A percentile compares a stretch with the other conserved stretches of the same genome.
Evolutionary conservation across 1,140 invertebrate species (phyloP).

Genomic region (Anastrepha obliqua): DNA sequence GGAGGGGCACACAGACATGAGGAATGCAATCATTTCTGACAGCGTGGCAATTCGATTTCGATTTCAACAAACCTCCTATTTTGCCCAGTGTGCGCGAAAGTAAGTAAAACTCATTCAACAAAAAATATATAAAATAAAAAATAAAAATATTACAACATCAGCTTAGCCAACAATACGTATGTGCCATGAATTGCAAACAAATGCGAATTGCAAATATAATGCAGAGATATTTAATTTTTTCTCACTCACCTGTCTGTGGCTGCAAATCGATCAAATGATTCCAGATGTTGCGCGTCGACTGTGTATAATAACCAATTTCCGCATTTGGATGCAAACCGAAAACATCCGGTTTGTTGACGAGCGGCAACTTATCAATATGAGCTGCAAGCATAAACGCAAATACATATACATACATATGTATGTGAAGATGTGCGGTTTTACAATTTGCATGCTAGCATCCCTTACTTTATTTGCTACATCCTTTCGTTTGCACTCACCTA

Average conservation of each 20-base stretch:
- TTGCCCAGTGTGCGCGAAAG: too few species aligned
- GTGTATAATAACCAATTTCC: conserved; percentile 93
- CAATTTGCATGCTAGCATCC: not conserved
- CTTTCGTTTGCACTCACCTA: conserved; percentile 75
- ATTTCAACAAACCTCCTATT: too few species aligned
- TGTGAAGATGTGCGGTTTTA: not conserved
- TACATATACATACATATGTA: not conserved
- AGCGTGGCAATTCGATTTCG: too few species aligned
- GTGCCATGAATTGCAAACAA: not conserved
- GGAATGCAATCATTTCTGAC: too few species aligned
- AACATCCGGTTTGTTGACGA: conserved; percentile 87
- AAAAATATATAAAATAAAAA: too few species aligned
- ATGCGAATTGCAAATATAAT: not conserved
- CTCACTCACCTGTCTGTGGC: conserved; percentile 84
- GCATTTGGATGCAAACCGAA: conserved; percentile 94
- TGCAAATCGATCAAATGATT: conserved; percentile 88
- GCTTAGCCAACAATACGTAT: too few species aligned
- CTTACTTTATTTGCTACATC: not conserved
- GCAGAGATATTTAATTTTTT: not conserved
- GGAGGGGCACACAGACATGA: too few species aligned
- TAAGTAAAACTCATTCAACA: too few species aligned
- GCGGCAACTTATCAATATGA: conserved; percentile 82
- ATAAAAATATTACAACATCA: too few species aligned
- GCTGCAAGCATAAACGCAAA: conserved; percentile 59
- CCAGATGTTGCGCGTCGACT: conserved; percentile 90